Evolutionary conservation across 2,113 vertebrate species (phyloP).

Genomic region (Prietella phreatophila): DNA sequence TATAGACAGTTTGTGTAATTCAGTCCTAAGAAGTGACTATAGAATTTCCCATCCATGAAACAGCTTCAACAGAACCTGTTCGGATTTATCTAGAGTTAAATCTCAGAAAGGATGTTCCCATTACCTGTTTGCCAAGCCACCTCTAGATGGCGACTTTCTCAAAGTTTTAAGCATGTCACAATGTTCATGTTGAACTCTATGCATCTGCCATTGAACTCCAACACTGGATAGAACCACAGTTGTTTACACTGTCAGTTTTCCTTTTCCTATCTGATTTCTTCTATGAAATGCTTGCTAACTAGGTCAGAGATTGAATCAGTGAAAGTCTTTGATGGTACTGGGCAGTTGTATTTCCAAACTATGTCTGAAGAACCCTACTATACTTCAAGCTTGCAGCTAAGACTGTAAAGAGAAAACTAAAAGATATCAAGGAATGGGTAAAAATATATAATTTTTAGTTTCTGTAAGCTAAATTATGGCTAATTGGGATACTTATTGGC

Average conservation of each 20-base stretch:
- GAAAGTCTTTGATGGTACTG: not conserved
- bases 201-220: not conserved
- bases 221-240: not conserved
- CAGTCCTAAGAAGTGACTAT: not conserved
- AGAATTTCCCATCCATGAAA: not conserved
- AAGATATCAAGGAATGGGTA: not conserved
- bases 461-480: not conserved
- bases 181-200: not conserved
- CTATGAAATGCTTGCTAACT: not conserved
- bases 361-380: not conserved
- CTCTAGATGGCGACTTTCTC: not conserved
- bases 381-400: not conserved
- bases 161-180: conserved; percentile 31
- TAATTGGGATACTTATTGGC: not conserved
- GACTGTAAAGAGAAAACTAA: not conserved
- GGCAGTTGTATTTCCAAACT: not conserved
- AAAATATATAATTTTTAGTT: not conserved
- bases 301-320: not conserved
- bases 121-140: not conserved
- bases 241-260: not conserved
- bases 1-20: not conserved
- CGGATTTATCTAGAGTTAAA: not conserved
- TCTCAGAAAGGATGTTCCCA: not conserved
- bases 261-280: not conserved
- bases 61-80: not conserved